Conservation (phyloP, 2,797 vertebrate genomes). For the Clamator glandarius region DNA sequence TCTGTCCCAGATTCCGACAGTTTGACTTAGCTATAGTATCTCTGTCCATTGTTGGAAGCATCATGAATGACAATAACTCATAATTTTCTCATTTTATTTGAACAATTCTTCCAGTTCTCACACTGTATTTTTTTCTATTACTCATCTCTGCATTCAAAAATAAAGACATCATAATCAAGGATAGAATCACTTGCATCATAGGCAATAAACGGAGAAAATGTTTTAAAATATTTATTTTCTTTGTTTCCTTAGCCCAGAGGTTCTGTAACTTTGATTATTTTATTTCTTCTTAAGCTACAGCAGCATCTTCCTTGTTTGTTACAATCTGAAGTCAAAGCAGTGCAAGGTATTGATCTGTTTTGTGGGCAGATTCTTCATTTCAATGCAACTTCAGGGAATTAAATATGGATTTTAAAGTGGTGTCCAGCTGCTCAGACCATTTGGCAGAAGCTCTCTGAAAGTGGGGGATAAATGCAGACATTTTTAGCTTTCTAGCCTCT, state of each 20-base stretch:
- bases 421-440: slow-evolving; percentile 38
- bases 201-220: not conserved
- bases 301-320: not conserved
- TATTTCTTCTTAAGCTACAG: not conserved
- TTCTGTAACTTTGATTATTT: not conserved
- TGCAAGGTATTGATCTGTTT: slow-evolving; percentile 40
- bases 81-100: not conserved
- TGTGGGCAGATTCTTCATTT: slow-evolving; percentile 17
- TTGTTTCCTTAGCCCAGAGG: not conserved
- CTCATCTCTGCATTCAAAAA: not conserved
- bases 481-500: not conserved
- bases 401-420: slow-evolving; percentile 54
- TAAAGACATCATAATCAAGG: not conserved
- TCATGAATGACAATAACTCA: not conserved
- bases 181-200: not conserved
- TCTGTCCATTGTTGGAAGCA: not conserved
- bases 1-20: not conserved
- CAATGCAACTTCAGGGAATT: slow-evolving; percentile 55
- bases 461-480: not conserved
- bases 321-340: slow-evolving; percentile 21
- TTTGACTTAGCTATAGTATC: not conserved
- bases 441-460: slow-evolving; percentile 42
- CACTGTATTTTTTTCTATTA: not conserved
- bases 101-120: not conserved
- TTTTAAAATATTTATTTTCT: not conserved